phyloP scores from a whole-genome alignment of 2,888 invertebrate genomes.

The Thecocarcelia acutangulata region DNA sequence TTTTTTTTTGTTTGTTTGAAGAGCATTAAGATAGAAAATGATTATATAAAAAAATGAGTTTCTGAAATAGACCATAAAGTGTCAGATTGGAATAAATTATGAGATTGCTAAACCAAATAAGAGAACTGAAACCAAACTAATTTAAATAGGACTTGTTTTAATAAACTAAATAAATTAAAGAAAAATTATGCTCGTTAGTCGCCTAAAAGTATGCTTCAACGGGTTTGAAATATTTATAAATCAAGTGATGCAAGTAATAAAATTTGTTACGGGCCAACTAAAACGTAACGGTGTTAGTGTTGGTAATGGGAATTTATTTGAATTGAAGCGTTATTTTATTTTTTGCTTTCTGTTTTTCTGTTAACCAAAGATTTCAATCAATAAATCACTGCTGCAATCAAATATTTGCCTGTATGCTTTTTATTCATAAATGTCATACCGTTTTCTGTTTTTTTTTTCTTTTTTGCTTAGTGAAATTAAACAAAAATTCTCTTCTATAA shows the following conservation, averaged over 20 bases:
- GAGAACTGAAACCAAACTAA: slow-evolving; percentile 32
- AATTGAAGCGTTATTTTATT: background rate
- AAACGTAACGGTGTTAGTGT: slow-evolving; percentile 26
- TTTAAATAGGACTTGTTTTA: slow-evolving; percentile 19
- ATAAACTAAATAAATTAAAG: slow-evolving; percentile 12
- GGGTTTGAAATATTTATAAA: slow-evolving; percentile 48
- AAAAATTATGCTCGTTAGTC: slow-evolving; percentile 21
- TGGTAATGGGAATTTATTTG: slow-evolving; percentile 33
- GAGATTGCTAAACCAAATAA: slow-evolving; percentile 41
- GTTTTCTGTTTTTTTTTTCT: too few relatives aligned
- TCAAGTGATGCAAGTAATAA: slow-evolving; percentile 50
- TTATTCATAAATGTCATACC: slow-evolving; percentile 32
- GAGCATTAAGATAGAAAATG: background rate
- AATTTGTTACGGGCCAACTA: slow-evolving; percentile 44
- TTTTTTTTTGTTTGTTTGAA: slow-evolving; percentile 21
- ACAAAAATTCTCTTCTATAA: slow-evolving; percentile 12
- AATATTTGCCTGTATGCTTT: slow-evolving; percentile 46
- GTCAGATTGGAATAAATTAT: slow-evolving; percentile 59
- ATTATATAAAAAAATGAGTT: slow-evolving; percentile 10
- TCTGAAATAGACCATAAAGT: slow-evolving; percentile 52
- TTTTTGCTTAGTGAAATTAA: background rate
- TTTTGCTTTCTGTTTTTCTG: background rate
- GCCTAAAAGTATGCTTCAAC: slow-evolving; percentile 52
- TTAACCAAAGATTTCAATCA: slow-evolving; percentile 23
- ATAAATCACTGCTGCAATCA: slow-evolving; percentile 47